phyloP scores from a whole-genome alignment of 37 sponge, comb jelly and placozoan species.

The Axinella damicornis region DNA sequence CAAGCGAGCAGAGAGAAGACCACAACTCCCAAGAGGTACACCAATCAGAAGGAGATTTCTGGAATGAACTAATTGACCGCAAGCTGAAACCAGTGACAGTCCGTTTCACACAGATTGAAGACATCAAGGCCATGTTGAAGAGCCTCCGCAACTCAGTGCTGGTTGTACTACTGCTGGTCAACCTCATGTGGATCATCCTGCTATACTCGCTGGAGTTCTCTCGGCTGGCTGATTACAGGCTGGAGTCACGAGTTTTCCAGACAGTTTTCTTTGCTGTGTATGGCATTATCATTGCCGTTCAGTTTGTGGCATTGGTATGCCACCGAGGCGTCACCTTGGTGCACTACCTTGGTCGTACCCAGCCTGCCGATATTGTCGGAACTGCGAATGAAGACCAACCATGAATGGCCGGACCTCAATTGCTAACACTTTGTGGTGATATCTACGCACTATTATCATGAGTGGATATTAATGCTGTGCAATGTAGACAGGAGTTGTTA shows the following conservation, averaged over 20 bases:
- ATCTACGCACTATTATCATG: too few species aligned
- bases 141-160: conserved; percentile 61
- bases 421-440: too few species aligned
- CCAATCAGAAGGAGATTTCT: conserved; percentile 46
- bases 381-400: background rate
- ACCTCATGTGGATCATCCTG: conserved; percentile 78
- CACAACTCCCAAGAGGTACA: too few species aligned
- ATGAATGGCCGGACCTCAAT: too few species aligned
- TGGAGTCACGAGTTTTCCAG: conserved; percentile 47
- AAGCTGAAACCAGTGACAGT: conserved; percentile 51
- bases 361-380: background rate
- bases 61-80: conserved; percentile 23
- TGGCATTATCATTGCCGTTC: conserved; percentile 57
- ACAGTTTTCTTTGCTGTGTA: conserved; percentile 67
- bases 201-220: conserved; percentile 43
- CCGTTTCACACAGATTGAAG: conserved; percentile 32
- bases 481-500: too few species aligned
- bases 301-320: conserved; percentile 61
- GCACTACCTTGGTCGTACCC: conserved; percentile 62
- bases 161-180: conserved; percentile 57
- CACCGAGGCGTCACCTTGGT: conserved; percentile 71
- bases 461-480: too few species aligned
- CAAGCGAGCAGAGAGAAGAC: too few species aligned
- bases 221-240: conserved; percentile 7
- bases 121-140: conserved; percentile 48